These are phyloP conservation scores for Aricia artaxerxes DNA, from an alignment of 2,888 invertebrate genomes.

Conservation along the genomic window DNA sequence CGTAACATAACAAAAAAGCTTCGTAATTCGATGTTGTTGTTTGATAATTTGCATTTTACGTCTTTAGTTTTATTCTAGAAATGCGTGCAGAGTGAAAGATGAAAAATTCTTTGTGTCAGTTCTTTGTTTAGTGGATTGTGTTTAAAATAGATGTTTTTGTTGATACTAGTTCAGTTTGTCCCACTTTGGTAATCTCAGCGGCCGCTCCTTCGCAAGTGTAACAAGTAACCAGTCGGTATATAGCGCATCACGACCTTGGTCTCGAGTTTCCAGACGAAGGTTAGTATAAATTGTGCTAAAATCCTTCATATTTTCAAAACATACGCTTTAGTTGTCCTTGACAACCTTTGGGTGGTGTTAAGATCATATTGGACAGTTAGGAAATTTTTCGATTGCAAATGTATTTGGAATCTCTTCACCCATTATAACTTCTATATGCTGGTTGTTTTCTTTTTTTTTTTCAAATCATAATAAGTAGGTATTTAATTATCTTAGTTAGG, in stretches of 20 bases:
- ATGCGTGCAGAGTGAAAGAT: conserved; percentile 30
- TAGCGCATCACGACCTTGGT: conserved; percentile 84
- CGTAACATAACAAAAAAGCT: conserved; percentile 65
- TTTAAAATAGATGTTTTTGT: conserved; percentile 34
- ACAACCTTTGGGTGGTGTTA: not conserved
- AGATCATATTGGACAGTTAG: not conserved
- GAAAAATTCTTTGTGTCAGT: conserved; percentile 44
- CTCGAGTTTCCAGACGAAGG: conserved; percentile 84
- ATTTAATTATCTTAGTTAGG: not conserved
- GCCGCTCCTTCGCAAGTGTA: conserved; percentile 80
- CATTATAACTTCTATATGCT: not conserved
- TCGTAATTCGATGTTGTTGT: conserved; percentile 50
- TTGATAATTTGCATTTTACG: conserved; percentile 42
- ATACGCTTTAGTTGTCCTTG: conserved; percentile 43
- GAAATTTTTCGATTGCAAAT: not conserved
- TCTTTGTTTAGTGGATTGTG: conserved; percentile 50
- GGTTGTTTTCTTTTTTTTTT: not conserved
- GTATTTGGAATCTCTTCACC: not conserved
- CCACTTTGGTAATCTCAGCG: conserved; percentile 82
- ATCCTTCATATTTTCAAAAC: conserved; percentile 47
- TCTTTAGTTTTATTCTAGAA: conserved; percentile 43
- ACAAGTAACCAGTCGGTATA: conserved; percentile 81
- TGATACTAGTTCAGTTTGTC: conserved; percentile 77
- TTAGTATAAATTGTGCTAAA: conserved; percentile 53
- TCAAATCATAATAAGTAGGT: not conserved